A percentile compares a stretch with the other conserved stretches of the same genome.
Evolutionary conservation across 2,797 vertebrate species (phyloP).

Genomic region (Dryobates pubescens): DNA sequence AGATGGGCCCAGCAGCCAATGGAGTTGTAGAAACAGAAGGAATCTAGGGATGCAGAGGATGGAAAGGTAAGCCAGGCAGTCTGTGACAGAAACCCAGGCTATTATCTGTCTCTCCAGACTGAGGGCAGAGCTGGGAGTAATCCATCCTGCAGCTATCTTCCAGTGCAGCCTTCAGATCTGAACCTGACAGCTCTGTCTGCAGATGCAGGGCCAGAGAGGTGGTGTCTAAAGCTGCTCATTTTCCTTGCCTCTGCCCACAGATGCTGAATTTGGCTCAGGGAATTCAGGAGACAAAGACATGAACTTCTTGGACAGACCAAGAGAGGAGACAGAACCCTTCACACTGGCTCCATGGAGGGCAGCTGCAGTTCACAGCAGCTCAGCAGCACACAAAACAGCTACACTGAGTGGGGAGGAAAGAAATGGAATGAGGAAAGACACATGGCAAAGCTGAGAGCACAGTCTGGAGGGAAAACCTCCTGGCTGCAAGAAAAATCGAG

Average conservation of each 20-base stretch:
- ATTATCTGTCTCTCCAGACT: slow-evolving; percentile 34
- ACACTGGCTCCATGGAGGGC: neutral
- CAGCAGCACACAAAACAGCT: neutral
- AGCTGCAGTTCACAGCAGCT: neutral
- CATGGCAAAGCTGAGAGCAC: neutral
- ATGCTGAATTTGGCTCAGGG: neutral
- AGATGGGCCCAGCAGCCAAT: neutral
- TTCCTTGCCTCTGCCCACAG: neutral
- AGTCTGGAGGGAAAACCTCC: neutral
- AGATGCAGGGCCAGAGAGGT: neutral
- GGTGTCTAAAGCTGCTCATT: neutral
- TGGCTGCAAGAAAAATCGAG: neutral
- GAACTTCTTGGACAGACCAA: neutral
- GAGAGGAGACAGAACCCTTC: neutral
- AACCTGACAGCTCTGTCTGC: neutral
- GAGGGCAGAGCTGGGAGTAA: neutral
- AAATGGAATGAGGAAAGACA: neutral
- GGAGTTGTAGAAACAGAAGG: neutral
- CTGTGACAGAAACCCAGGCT: neutral
- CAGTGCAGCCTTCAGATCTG: neutral
- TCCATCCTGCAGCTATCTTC: neutral
- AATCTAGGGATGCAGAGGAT: neutral
- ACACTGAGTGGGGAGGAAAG: neutral
- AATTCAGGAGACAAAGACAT: neutral
- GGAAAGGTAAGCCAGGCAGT: neutral